phyloP scores from a whole-genome alignment of 2,113 vertebrate species.

The Monopterus albus region DNA sequence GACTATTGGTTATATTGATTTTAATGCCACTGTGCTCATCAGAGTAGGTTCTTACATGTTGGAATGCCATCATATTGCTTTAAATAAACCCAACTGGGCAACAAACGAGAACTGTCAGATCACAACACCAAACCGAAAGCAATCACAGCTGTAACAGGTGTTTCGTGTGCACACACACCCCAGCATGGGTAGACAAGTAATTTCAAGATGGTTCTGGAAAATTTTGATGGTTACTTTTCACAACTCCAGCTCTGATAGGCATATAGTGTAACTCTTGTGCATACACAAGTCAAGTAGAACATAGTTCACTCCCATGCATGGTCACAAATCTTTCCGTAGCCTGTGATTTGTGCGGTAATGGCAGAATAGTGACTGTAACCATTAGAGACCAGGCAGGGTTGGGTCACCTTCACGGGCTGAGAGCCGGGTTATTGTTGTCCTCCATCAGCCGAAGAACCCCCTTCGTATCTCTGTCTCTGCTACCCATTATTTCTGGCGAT shows the following conservation, averaged over 20 bases:
- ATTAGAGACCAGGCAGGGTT: slow-evolving; percentile 43
- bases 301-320: background rate
- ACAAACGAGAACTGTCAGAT: no score
- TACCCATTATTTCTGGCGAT: slow-evolving; percentile 61
- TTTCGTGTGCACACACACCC: no score
- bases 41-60: background rate
- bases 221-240: background rate
- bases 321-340: slow-evolving; percentile 25
- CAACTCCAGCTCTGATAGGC: background rate
- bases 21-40: background rate
- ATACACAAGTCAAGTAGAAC: background rate
- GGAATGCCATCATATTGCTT: background rate
- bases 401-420: slow-evolving; percentile 63
- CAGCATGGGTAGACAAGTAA: background rate
- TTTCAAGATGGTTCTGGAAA: background rate
- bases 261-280: background rate
- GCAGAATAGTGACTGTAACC: slow-evolving; percentile 35
- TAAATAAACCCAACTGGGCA: no score
- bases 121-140: no score
- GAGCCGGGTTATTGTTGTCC: slow-evolving; percentile 50
- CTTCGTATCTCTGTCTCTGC: slow-evolving; percentile 11
- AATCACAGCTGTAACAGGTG: no score
- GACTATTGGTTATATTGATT: background rate
- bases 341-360: slow-evolving; percentile 45
- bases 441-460: slow-evolving; percentile 45